A percentile compares a stretch with the other conserved stretches of the same genome.
These are phyloP conservation scores for Rapana venosa DNA, from an alignment of 2,888 invertebrate genomes.

Conservation along the genomic window DNA sequence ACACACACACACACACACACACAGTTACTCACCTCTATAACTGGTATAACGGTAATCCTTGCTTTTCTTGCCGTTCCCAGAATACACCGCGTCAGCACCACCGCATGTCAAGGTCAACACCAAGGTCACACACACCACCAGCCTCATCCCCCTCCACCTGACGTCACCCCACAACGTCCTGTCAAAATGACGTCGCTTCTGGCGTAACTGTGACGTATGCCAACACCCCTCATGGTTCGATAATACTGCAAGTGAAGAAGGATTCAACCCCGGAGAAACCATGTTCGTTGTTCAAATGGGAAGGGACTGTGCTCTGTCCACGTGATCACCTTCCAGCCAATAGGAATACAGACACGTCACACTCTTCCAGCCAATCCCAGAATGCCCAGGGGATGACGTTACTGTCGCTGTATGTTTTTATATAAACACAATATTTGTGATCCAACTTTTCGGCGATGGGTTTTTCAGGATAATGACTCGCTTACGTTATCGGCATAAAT, in stretches of 20 bases:
- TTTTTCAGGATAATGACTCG: background rate
- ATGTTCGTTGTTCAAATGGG: background rate
- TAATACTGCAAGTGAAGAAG: background rate
- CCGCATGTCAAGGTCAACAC: background rate
- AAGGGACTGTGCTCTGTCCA: background rate
- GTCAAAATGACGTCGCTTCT: background rate
- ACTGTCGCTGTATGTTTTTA: background rate
- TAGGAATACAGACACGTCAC: background rate
- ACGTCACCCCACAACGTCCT: conserved; percentile 34
- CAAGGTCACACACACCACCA: background rate
- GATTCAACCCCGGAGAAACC: background rate
- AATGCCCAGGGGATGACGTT: background rate
- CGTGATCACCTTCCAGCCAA: background rate
- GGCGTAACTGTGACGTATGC: background rate
- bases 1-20: too few species aligned
- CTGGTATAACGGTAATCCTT: conserved; percentile 6
- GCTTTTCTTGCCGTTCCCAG: background rate
- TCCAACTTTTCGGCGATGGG: background rate
- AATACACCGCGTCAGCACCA: background rate
- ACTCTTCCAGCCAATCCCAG: background rate
- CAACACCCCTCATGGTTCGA: background rate
- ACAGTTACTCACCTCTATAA: background rate
- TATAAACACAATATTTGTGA: background rate
- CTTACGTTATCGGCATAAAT: background rate
- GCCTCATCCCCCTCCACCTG: conserved; percentile 18